phyloP scores from a whole-genome alignment of 2,113 vertebrate species.

The Hippolais icterina region DNA sequence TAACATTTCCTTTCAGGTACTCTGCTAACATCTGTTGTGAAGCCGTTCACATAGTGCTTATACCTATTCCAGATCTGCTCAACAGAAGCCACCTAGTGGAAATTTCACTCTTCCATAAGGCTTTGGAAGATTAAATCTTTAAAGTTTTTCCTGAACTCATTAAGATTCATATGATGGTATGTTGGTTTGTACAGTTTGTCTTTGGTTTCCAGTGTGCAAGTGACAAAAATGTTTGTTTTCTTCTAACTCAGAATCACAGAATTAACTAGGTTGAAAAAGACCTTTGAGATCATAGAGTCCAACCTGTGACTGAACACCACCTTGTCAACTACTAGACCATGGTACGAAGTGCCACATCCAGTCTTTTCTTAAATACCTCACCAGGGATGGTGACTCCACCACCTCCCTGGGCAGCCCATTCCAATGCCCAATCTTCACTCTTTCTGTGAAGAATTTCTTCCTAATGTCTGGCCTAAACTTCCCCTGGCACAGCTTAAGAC shows the following conservation, averaged over 20 bases:
- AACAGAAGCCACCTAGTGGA: neutral
- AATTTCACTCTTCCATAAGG: neutral
- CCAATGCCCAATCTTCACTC: neutral
- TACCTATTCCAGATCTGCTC: neutral
- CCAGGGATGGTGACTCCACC: neutral
- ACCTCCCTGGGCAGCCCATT: neutral
- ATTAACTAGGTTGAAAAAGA: neutral
- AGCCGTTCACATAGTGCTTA: neutral
- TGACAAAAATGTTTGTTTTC: neutral
- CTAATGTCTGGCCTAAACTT: neutral
- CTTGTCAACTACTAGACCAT: neutral
- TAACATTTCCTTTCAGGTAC: neutral
- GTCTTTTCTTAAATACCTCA: neutral
- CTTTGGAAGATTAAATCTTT: neutral
- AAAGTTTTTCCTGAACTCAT: neutral
- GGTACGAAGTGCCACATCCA: neutral
- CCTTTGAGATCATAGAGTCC: neutral
- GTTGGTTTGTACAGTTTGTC: neutral
- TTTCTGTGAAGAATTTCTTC: neutral
- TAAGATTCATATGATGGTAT: neutral
- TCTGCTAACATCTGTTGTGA: neutral
- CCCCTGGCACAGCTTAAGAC: rapidly evolving
- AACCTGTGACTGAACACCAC: neutral
- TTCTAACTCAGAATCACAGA: neutral
- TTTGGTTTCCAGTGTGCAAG: neutral